Conservation (phyloP, 1,140 invertebrate species). For the Subanguina moxae region DNA sequence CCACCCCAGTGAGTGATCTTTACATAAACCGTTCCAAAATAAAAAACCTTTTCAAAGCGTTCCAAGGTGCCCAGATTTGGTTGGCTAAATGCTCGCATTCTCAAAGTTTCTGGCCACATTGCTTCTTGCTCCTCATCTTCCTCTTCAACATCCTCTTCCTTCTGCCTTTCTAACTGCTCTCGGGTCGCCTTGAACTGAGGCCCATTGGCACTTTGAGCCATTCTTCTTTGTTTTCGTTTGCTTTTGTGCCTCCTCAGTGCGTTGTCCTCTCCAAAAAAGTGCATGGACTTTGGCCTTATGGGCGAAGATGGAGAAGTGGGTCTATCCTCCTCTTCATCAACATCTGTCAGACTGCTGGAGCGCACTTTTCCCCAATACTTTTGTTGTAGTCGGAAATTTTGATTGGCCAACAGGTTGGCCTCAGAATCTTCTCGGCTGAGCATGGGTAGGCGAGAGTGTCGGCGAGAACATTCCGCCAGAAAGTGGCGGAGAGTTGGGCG, state of each 20-base stretch:
- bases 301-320: background rate
- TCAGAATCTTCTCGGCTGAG: conserved; percentile 1
- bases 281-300: conserved; percentile 10
- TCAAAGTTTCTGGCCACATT: background rate
- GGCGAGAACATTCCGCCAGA: conserved; percentile 27
- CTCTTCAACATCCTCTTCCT: conserved; percentile 4
- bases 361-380: conserved; percentile 46
- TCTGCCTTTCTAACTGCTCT: background rate
- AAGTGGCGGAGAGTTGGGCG: conserved; percentile 32
- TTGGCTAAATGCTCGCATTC: conserved; percentile 27
- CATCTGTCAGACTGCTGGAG: conserved; percentile 4
- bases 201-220: background rate
- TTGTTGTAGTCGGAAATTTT: conserved; percentile 38
- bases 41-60: conserved; percentile 41
- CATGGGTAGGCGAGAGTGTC: conserved; percentile 13
- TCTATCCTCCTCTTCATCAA: conserved; percentile 33
- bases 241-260: background rate
- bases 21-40: conserved; percentile 1
- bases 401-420: conserved; percentile 7
- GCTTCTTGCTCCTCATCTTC: background rate
- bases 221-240: background rate
- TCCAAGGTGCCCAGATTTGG: conserved; percentile 39
- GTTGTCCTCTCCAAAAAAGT: background rate
- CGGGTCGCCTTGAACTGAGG: background rate
- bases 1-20: background rate